A percentile compares a stretch with the other conserved stretches of the same genome.
Conservation (phyloP, 2,888 invertebrate genomes). For the Pseudoips prasinana region DNA sequence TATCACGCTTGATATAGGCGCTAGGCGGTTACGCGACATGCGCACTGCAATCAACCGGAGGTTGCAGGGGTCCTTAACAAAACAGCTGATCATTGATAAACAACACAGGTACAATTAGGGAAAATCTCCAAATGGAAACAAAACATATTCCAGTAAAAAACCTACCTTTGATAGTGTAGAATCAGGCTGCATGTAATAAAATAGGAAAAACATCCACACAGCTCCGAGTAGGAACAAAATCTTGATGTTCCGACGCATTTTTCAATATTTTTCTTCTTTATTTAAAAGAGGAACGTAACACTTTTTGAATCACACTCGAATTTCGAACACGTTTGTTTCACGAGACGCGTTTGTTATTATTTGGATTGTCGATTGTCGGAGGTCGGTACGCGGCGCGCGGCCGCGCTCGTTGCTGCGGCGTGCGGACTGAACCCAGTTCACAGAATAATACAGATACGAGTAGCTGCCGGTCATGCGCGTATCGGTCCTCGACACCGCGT, state of each 20-base stretch:
- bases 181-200: slow-evolving; percentile 75
- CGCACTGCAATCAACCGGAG: slow-evolving; percentile 51
- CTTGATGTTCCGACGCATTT: slow-evolving; percentile 75
- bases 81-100: slow-evolving; percentile 56
- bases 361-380: slow-evolving; percentile 16
- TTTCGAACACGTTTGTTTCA: slow-evolving; percentile 27
- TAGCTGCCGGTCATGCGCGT: slow-evolving; percentile 69
- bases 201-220: slow-evolving; percentile 71
- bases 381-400: slow-evolving; percentile 62
- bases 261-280: slow-evolving; percentile 18
- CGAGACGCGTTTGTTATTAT: slow-evolving; percentile 45
- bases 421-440: slow-evolving; percentile 57
- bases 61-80: slow-evolving; percentile 40
- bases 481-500: slow-evolving; percentile 58
- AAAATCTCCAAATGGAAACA: slow-evolving; percentile 14
- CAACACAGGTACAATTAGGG: slow-evolving; percentile 23
- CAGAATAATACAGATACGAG: slow-evolving; percentile 42
- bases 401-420: slow-evolving; percentile 69
- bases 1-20: slow-evolving; percentile 42
- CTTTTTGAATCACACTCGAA: slow-evolving; percentile 30
- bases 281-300: slow-evolving; percentile 28
- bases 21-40: slow-evolving; percentile 51
- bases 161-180: slow-evolving; percentile 64
- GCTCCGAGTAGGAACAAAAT: slow-evolving; percentile 66
- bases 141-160: slow-evolving; percentile 15